Evolutionary conservation across 2,888 invertebrate species (phyloP), one percentile per base, ranked within the genome.

Genomic region (Plemyria rubiginata): DNA sequence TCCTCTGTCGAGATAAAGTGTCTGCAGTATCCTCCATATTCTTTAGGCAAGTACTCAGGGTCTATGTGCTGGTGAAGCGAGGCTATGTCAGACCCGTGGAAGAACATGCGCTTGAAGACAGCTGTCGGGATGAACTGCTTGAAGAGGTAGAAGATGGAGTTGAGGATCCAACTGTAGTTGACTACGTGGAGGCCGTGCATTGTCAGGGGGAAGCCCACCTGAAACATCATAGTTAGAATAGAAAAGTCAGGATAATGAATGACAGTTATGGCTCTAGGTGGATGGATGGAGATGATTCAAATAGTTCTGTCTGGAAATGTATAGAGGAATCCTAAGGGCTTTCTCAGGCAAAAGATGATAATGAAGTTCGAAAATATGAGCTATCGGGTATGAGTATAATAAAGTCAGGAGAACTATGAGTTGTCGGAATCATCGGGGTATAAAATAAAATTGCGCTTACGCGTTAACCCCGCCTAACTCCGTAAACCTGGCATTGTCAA

Each of bases 81-180:
- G 9, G 68, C 72, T 75, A 89, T 80, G 53, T 88, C 86, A 38
- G 81, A 82, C 1, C 90, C 90, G 62, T 92, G 92, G 76, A 92
- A 92, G 70, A 86, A 83, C 1, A 92, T 71, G 0, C 89, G 86
- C 50, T 94, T 92, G 78, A 94, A 94, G 87, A 96, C 96, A 5
- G 93, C 87, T 6, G 94, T 87, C 61, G 95, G 95, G 41, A 97
- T 89, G 65, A 97, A 94, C 13, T 96, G 96, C 79, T 96, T 96
- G 83, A 97, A 96, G 38, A 96, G 92, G 70, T 95, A 95, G 82
- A 95, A 96, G 60, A 95, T 94, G 15, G 95, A 94, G 80, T 96
- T 96, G 72, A 97, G 96, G 2, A 96, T 87, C 96, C 96, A 96
- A 52, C 95, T 96, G 85, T 97, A 96, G 80, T 96, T 95, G 4